Percentiles rank a stretch among this genome's conserved stretches.
Evolutionary conservation across 2,113 vertebrate genomes (phyloP).

Genomic region (Gulo gulo): DNA sequence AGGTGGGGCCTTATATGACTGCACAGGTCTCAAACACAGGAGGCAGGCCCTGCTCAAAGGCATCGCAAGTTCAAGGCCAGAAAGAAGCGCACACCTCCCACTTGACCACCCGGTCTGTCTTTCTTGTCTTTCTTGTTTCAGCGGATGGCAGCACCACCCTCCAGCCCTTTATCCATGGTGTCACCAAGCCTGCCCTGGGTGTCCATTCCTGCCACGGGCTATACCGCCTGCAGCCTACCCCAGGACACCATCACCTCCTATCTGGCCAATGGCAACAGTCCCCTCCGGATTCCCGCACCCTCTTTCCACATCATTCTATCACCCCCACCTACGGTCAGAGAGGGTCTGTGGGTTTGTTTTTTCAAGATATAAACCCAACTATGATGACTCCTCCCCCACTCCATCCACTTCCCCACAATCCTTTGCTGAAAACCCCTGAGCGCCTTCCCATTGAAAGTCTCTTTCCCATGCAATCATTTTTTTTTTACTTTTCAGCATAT

Average conservation of each 20-base stretch:
- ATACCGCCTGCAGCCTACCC: background rate
- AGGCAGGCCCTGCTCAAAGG: background rate
- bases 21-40: accelerated
- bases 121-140: background rate
- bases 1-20: too few species aligned
- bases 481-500: background rate
- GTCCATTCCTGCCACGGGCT: background rate
- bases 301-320: background rate
- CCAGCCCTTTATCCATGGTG: background rate
- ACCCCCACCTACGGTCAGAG: background rate
- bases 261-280: background rate
- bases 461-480: background rate
- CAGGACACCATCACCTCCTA: accelerated
- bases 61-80: background rate
- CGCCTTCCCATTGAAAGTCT: background rate
- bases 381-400: background rate
- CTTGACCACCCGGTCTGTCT: background rate
- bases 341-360: background rate
- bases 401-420: too few species aligned
- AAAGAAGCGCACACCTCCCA: background rate
- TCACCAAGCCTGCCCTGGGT: too few species aligned
- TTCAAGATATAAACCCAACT: background rate
- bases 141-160: background rate
- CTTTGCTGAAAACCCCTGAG: background rate
- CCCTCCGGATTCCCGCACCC: background rate